Evolutionary conservation across 2,888 invertebrate genomes (phyloP).

Genomic region (Platycheirus albimanus): DNA sequence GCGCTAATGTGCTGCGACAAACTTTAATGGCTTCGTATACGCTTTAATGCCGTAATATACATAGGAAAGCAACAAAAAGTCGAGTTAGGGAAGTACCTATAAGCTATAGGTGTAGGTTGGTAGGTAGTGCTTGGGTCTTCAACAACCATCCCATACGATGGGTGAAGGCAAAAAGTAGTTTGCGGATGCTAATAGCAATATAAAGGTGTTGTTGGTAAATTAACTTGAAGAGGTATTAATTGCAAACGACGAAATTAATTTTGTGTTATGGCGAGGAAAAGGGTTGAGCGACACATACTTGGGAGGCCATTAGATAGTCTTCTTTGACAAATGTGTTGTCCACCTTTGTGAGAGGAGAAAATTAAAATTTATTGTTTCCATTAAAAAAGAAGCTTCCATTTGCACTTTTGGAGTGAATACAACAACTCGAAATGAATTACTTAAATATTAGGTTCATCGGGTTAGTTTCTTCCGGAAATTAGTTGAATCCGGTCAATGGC

Average conservation of each 20-base stretch:
- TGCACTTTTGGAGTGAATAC: no score
- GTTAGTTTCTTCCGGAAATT: no score
- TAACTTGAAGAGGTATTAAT: constrained; percentile 66
- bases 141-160: no score
- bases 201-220: constrained; percentile 43
- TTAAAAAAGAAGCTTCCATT: no score
- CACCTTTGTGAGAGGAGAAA: no score
- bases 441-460: no score
- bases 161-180: constrained; percentile 21
- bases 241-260: constrained; percentile 61
- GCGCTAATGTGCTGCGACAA: constrained; percentile 70
- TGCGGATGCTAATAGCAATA: constrained; percentile 40
- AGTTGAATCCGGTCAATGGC: no score
- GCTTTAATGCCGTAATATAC: constrained; percentile 50
- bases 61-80: constrained; percentile 24
- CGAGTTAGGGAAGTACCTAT: background rate
- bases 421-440: no score
- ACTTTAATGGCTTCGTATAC: constrained; percentile 62
- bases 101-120: background rate
- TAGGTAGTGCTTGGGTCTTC: background rate
- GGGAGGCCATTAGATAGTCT: constrained; percentile 16
- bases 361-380: no score
- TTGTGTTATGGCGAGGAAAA: constrained; percentile 18
- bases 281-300: constrained; percentile 1
- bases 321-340: constrained; percentile 5